phyloP scores from a whole-genome alignment of 2,113 vertebrate species.

The Myiozetetes cayanensis region DNA sequence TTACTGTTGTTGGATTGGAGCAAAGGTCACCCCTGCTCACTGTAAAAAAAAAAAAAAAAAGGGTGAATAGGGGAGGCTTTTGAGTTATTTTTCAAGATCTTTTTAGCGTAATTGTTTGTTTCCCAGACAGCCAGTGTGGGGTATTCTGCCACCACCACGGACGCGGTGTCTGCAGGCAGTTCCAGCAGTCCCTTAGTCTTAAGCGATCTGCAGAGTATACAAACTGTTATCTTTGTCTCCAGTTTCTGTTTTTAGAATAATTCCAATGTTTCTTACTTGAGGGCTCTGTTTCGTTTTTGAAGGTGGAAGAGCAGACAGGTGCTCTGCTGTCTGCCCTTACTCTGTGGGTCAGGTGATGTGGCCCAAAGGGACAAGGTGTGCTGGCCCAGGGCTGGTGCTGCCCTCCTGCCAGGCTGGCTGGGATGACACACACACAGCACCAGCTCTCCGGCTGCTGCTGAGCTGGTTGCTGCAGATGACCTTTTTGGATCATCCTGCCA shows the following conservation, averaged over 20 bases:
- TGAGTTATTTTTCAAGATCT: neutral
- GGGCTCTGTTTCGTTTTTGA: neutral
- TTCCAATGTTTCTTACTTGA: neutral
- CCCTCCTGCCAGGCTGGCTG: accelerated
- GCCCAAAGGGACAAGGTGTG: neutral
- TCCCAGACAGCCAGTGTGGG: neutral
- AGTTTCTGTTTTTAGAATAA: neutral
- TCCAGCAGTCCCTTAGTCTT: neutral
- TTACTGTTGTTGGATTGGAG: neutral
- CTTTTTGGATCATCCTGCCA: accelerated
- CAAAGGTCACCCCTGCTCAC: neutral
- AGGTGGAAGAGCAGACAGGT: neutral
- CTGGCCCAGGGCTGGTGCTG: neutral
- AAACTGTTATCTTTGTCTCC: slow-evolving; percentile 5
- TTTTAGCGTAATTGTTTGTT: neutral
- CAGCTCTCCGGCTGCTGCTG: accelerated
- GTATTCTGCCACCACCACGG: neutral
- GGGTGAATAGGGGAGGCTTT: neutral
- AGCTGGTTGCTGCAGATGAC: neutral
- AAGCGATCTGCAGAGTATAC: neutral
- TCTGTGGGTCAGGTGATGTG: neutral
- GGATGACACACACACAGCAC: neutral
- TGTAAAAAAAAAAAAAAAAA: neutral
- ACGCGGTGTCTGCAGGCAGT: neutral
- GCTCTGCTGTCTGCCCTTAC: neutral